These are phyloP conservation scores for Tenthredo mesomela DNA, from an alignment of 2,888 invertebrate species.

Conservation along the genomic window DNA sequence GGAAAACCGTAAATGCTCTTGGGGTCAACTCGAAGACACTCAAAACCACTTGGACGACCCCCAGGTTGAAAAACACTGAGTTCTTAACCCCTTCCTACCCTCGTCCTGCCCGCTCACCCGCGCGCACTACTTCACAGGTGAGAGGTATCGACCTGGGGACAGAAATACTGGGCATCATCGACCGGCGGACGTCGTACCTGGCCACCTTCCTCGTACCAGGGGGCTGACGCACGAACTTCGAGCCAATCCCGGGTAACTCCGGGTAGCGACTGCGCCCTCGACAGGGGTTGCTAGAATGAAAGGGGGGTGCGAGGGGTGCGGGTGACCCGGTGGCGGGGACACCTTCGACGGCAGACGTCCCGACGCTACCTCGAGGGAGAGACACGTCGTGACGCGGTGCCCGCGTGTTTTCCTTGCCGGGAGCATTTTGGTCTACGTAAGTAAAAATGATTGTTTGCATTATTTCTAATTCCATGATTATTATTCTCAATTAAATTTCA, in stretches of 20 bases:
- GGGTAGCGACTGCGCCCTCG: conserved; percentile 63
- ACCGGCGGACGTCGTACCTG: conserved; percentile 72
- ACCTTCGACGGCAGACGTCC: conserved; percentile 76
- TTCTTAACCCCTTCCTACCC: conserved; percentile 57
- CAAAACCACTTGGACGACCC: conserved; percentile 37
- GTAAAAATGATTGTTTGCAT: conserved; percentile 60
- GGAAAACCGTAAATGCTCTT: background rate
- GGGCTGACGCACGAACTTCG: conserved; percentile 55
- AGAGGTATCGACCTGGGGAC: conserved; percentile 76
- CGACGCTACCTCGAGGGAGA: conserved; percentile 76
- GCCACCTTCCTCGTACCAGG: conserved; percentile 56
- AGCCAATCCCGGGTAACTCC: conserved; percentile 69
- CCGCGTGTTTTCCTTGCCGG: conserved; percentile 65
- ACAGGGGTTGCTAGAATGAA: conserved; percentile 58
- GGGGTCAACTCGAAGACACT: conserved; percentile 40
- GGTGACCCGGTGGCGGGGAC: conserved; percentile 74
- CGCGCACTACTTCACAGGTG: conserved; percentile 64
- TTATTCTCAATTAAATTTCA: background rate
- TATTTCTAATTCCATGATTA: background rate
- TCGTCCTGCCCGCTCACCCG: background rate
- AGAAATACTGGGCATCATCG: conserved; percentile 78
- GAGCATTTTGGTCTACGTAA: conserved; percentile 76
- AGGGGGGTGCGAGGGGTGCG: conserved; percentile 63
- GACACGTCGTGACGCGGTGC: conserved; percentile 77
- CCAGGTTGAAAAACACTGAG: conserved; percentile 63